These are phyloP conservation scores for Marmota monax DNA, from an alignment of 2,113 vertebrate genomes.

Conservation along the genomic window DNA sequence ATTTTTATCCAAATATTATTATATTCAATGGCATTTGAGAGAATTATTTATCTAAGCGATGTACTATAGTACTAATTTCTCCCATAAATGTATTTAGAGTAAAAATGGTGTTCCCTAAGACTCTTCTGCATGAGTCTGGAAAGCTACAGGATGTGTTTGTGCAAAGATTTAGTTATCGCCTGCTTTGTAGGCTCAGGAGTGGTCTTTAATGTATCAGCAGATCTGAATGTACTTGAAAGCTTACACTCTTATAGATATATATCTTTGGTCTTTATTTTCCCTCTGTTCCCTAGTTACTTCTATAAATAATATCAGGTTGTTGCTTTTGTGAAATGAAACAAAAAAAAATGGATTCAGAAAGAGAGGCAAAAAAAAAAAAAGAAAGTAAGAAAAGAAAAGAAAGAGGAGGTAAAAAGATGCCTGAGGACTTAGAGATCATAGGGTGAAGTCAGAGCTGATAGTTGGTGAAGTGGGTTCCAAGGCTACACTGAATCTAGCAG, in stretches of 20 bases:
- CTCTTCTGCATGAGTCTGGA: neutral
- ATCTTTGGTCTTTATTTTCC: conserved; percentile 32
- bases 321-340: neutral
- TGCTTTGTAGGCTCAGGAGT: conserved; percentile 22
- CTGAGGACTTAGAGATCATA: no score
- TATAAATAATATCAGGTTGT: neutral
- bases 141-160: conserved; percentile 30
- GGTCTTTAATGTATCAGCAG: conserved; percentile 16
- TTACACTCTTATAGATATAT: neutral
- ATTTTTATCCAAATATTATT: conserved; percentile 27
- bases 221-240: conserved; percentile 49
- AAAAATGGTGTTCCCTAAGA: neutral
- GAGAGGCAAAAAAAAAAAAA: neutral
- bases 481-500: neutral
- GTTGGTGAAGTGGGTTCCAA: neutral
- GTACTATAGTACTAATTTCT: conserved; percentile 13
- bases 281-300: neutral
- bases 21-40: conserved; percentile 9
- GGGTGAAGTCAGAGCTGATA: neutral
- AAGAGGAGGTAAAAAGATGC: neutral
- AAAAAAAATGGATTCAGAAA: conserved; percentile 34
- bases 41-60: conserved; percentile 34
- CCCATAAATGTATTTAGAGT: conserved; percentile 35
- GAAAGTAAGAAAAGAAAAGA: neutral
- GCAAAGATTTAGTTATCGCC: conserved; percentile 15